Evolutionary conservation across 92 coral and sea anemone species (phyloP), one percentile per base, ranked within the genome.

Genomic region (Epizoanthus stellaris): DNA sequence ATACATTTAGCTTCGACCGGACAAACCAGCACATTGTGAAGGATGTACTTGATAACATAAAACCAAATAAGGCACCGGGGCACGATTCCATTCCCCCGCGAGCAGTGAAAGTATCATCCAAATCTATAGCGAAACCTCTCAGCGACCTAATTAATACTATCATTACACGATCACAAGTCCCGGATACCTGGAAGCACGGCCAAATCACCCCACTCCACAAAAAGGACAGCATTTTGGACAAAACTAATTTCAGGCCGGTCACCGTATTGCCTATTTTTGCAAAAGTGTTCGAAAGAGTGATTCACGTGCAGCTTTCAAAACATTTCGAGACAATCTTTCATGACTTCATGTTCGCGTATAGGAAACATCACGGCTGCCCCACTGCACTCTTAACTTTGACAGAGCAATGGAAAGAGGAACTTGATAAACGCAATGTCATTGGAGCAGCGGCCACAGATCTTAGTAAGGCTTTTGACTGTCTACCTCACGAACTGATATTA

Each of bases 401-500:
- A 49, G 94, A 91, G 66, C 73, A 84, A 15, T 91, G 94, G 94
- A 88, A 63, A 80, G 85, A 70, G 67, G 84, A 81, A 52, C 86
- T 92, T 38, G 93, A 89, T 65, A 87, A 89, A 74, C 77, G 67
- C 25, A 84, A 92, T 54, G 86, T 66, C 54, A 84, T 86, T 38
- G 91, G 84, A 70, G 85, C 81, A 64, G 91, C 89, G 16, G 89
- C 89, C 3, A 87, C 87, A 60, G 95, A 89, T 84, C 85, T 89
- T 3, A 89, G 91, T 4, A 92, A 86, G 38, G 92, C 91, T 3
- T 89, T 92, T 58, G 90, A 89, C 77, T 82, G 88, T 56, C 73
- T 89, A 13, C 72, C 90, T 0, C 88, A 90, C 63, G 88, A 87
- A 0, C 81, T 90, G 15, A 80, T 82, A 45, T 65, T 85, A 36